Conservation (phyloP, 1,140 invertebrate species). For the Calosoma granatense region DNA sequence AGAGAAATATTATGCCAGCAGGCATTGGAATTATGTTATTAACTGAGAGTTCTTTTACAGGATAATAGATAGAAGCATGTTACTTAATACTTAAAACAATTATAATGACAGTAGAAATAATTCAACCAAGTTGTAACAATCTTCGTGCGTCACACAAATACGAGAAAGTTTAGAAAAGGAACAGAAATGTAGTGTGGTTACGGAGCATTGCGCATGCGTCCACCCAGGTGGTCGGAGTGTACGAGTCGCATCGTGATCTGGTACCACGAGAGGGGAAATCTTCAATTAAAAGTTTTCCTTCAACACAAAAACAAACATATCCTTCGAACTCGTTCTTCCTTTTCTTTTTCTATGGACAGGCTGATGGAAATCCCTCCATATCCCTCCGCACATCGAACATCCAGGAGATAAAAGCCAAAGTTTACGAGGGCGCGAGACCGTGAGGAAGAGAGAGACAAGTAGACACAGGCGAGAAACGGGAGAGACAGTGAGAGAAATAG, state of each 20-base stretch:
- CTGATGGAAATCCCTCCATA: constrained; percentile 1
- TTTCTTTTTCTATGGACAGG: background rate
- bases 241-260: background rate
- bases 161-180: too few relatives aligned
- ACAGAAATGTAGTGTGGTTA: too few relatives aligned
- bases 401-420: background rate
- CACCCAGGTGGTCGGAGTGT: background rate
- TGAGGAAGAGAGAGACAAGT: background rate
- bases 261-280: constrained; percentile 3
- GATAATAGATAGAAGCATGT: too few relatives aligned
- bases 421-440: background rate
- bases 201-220: background rate
- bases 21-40: too few relatives aligned
- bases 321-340: constrained; percentile 1
- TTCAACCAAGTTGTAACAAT: too few relatives aligned
- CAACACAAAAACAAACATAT: constrained; percentile 5
- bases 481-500: background rate
- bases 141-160: too few relatives aligned
- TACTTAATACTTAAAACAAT: too few relatives aligned
- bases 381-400: background rate
- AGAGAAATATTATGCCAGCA: too few relatives aligned
- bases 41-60: too few relatives aligned
- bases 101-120: too few relatives aligned
- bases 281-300: constrained; percentile 9
- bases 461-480: too few relatives aligned